phyloP scores from a whole-genome alignment of 2,113 vertebrate genomes.

The Chloropsis hardwickii region DNA sequence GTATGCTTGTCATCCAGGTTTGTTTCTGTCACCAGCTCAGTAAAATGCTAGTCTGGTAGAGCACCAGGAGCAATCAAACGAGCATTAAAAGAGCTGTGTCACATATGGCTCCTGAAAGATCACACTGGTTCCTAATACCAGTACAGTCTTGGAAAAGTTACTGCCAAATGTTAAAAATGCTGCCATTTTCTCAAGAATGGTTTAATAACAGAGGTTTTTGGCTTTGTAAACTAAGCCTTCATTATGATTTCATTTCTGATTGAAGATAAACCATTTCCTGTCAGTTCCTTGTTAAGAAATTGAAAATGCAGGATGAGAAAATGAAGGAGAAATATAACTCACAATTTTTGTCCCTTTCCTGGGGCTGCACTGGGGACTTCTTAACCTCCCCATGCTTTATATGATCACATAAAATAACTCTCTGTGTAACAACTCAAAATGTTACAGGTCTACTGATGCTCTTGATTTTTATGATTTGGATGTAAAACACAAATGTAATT shows the following conservation, averaged over 20 bases:
- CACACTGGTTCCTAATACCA: not conserved
- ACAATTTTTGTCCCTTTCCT: not conserved
- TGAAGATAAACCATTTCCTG: not conserved
- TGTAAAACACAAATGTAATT: constrained; percentile 12
- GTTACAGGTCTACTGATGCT: constrained; percentile 9
- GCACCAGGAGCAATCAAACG: not conserved
- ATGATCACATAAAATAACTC: not conserved
- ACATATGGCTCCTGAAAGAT: not conserved
- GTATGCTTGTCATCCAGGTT: not conserved
- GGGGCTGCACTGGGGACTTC: constrained; percentile 1
- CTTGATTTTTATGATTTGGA: not conserved
- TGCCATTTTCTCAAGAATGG: not conserved
- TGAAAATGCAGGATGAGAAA: not conserved
- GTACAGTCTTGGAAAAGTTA: not conserved
- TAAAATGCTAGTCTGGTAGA: not conserved
- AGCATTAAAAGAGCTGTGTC: not conserved
- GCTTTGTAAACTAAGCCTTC: not conserved
- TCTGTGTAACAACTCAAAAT: constrained; percentile 25
- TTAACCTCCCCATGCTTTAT: constrained; percentile 31
- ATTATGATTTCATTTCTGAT: not conserved
- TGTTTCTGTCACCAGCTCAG: not conserved
- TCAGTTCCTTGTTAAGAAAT: not conserved
- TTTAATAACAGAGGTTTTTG: not conserved
- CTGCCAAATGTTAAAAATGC: not conserved
- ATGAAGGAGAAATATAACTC: not conserved